Base-by-base conservation (phyloP, 2,113 vertebrate species). In the Oenanthe oenanthe region DNA sequence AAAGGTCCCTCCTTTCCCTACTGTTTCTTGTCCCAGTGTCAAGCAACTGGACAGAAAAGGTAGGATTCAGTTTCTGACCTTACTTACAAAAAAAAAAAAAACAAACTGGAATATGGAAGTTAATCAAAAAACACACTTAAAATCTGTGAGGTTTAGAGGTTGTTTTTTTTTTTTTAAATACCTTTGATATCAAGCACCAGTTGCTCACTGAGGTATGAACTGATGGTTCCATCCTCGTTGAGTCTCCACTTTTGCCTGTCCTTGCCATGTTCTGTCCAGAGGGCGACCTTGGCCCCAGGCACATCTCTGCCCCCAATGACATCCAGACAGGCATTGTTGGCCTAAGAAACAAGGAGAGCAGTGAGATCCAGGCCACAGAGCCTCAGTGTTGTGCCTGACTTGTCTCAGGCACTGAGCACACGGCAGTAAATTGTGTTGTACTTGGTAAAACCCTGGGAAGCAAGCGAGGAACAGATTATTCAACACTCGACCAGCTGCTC, bases 131-230 rank as follows among this genome's bases (percentile, higher is more conserved):
- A 7, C 7, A n/a, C 34, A 60, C 20, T n/a, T 73, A 15, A 12
- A 82, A 38, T 6, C 13, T 3, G 9, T 18, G 32, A 82, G 31
- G 14, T 43, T 78, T 14, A 13, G 22, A 17, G 5, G 34, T 36
- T 36, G 34, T 7, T 10, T 2, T 38, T 50, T n/a, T 17, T 17
- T 8, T 50, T 48, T 48, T 14, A 56, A 80, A 57, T 96, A 99
- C 98, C 98, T 98, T 97, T 98, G 51, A 98, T 85, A 85, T 99
- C 98, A 50, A 99, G 98, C 81, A 98, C 98, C 50, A 99, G 97
- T 14, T 98, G 97, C 25, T 97, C 96, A 13, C 98, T 98, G 87
- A 99, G 97, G 88, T 98, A 97, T 19, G 98, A 98, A 43, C 97
- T 97, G 96, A 99, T 98, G 40, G 98, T 98, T 80, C 98, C 98